Evolutionary conservation across 2,888 invertebrate species (phyloP).

Genomic region (Platerodrilus igneus): DNA sequence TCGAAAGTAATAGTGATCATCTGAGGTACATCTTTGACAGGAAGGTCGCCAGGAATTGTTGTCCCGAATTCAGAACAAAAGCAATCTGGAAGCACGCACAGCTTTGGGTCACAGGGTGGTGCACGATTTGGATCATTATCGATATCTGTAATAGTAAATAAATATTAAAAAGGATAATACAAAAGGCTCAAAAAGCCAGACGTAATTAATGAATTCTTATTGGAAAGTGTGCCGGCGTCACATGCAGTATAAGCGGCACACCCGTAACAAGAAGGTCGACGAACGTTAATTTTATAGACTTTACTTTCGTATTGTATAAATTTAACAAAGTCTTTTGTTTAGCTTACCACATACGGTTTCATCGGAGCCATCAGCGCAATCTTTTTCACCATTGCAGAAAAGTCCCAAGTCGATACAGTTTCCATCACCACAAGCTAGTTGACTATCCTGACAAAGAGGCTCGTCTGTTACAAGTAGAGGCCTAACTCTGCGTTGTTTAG

Average conservation of each 20-base stretch:
- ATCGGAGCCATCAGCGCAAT: constrained; percentile 83
- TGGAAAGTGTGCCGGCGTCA: constrained; percentile 38
- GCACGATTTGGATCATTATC: constrained; percentile 92
- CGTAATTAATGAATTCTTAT: constrained; percentile 30
- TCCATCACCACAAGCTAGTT: constrained; percentile 82
- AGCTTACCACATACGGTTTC: constrained; percentile 86
- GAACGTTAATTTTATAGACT: constrained; percentile 42
- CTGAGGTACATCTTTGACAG: constrained; percentile 81
- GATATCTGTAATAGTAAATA: constrained; percentile 61
- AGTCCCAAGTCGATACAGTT: constrained; percentile 83
- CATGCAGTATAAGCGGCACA: constrained; percentile 31
- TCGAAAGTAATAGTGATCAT: constrained; percentile 94
- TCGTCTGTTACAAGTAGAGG: constrained; percentile 85
- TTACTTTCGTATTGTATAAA: constrained; percentile 40
- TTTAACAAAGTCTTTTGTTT: constrained; percentile 33
- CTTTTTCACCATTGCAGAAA: constrained; percentile 90
- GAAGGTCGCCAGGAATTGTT: constrained; percentile 77
- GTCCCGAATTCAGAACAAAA: constrained; percentile 94
- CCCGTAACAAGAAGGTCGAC: constrained; percentile 42
- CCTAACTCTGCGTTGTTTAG: constrained; percentile 82
- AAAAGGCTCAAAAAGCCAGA: constrained; percentile 8
- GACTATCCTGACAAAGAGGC: constrained; percentile 82
- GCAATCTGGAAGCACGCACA: constrained; percentile 86
- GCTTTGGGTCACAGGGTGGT: constrained; percentile 80
- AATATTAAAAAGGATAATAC: not conserved